Evolutionary conservation across 2,888 invertebrate species (phyloP).

Genomic region (Drosophila paramelanica): DNA sequence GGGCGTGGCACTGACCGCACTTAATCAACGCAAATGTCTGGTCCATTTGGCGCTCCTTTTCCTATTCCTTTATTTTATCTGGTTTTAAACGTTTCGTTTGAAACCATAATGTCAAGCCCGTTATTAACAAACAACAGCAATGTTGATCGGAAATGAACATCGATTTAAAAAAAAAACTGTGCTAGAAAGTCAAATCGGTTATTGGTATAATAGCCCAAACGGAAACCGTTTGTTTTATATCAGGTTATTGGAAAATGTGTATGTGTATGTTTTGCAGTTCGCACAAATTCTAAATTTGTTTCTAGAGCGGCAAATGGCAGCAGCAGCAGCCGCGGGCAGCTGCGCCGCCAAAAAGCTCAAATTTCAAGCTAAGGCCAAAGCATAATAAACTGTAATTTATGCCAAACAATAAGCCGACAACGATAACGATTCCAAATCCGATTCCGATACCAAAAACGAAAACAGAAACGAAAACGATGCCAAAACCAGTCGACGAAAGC

Average conservation of each 20-base stretch:
- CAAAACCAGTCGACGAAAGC: slow-evolving; percentile 45
- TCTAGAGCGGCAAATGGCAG: slow-evolving; percentile 28
- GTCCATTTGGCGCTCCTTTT: slow-evolving; percentile 42
- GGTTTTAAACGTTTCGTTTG: slow-evolving; percentile 2
- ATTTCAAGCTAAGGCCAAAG: slow-evolving; percentile 49
- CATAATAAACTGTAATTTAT: slow-evolving; percentile 68
- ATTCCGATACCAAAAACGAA: slow-evolving; percentile 33
- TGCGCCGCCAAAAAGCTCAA: slow-evolving; percentile 47
- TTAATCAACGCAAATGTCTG: slow-evolving; percentile 57
- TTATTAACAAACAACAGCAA: no score
- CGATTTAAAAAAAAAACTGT: no score
- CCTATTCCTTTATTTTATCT: slow-evolving; percentile 4
- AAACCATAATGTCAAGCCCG: neutral
- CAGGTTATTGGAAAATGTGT: slow-evolving; percentile 6
- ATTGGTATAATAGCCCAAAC: neutral
- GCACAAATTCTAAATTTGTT: slow-evolving; percentile 38
- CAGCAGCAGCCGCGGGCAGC: slow-evolving; percentile 34
- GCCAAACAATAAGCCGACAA: slow-evolving; percentile 23
- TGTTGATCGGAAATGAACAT: no score
- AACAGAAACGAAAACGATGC: slow-evolving; percentile 16
- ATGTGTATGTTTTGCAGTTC: slow-evolving; percentile 10
- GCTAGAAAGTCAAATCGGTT: no score
- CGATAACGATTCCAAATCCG: neutral
- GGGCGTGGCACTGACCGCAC: slow-evolving; percentile 70
- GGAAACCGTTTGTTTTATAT: slow-evolving; percentile 2